Evolutionary conservation across 2,888 invertebrate genomes (phyloP), one percentile per base, ranked within the genome.

Genomic region (Lypha dubia): DNA sequence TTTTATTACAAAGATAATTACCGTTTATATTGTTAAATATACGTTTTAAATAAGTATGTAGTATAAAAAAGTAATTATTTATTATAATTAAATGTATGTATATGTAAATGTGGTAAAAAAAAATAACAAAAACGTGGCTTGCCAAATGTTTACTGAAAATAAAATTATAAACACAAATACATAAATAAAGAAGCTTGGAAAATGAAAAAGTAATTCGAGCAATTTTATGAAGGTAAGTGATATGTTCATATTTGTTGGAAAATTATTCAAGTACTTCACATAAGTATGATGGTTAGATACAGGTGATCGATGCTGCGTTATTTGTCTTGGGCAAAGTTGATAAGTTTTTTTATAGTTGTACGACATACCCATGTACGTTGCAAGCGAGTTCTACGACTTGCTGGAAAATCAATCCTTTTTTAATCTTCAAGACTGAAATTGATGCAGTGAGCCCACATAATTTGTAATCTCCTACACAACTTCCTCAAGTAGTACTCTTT

Each of bases 121-220:
- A 58, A 38, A 71, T 46, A 67, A 65, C 17, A 82, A 68, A 63
- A 79, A 75, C 76, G 76, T 76, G 80, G 84, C 84, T 84, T 71
- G 84, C 51, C 73, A 84, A 73, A 73, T 84, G 62, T 80, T 80
- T 56, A 80, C 73, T 80, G 80, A 65, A 80, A 73, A 76, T 84
- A 73, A 84, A 71, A 79, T 67, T 68, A 53, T 63, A 58, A 58
- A 58, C 7, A 49, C 38, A 49, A 41, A 74, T 35, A 65, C n/a
- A 65, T 20, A 22, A 67, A 75, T 5, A 7, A 28, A 28, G 8
- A 49, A 49, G 15, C 20, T 32, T 20, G 62, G 24, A 13, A 32
- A 46, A 28, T n/a, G 7, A 0, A 60, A 73, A 11, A 13, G 28
- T n/a, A 35, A 60, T 35, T 58, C 11, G 11, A 35, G 11, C 5